These are phyloP conservation scores for Ectemnius lituratus DNA, from an alignment of 2,888 invertebrate genomes.

Conservation along the genomic window DNA sequence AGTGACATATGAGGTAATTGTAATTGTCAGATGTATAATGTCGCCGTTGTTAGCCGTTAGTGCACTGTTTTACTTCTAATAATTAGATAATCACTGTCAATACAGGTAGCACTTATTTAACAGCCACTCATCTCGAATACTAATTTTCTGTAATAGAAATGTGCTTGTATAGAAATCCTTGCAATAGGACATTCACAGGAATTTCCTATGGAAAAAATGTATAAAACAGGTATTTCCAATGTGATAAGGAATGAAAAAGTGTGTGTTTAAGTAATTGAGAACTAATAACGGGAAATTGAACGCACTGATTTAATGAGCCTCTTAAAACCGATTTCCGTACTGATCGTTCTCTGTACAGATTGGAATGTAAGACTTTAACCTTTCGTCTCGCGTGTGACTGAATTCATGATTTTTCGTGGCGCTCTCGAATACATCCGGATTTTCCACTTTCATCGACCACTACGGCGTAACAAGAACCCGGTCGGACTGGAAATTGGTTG, in stretches of 20 bases:
- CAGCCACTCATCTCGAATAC: no score
- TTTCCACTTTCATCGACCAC: no score
- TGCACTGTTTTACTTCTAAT: not conserved
- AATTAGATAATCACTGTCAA: conserved; percentile 19
- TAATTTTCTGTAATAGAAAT: no score
- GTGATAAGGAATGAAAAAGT: no score
- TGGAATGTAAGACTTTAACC: not conserved
- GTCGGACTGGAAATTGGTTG: no score
- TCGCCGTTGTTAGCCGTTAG: conserved; percentile 19
- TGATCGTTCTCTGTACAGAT: conserved; percentile 12
- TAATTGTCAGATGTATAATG: conserved; percentile 9
- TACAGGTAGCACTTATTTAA: no score
- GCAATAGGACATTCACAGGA: no score
- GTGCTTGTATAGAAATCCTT: no score
- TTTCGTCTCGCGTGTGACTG: conserved; percentile 15
- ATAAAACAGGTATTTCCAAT: no score
- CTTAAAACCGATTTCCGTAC: conserved; percentile 34
- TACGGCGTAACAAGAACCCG: no score
- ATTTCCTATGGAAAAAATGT: no score
- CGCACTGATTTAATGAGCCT: conserved; percentile 33
- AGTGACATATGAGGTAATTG: conserved; percentile 29
- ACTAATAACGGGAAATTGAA: conserved; percentile 28
- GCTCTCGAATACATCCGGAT: no score
- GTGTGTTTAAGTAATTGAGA: not conserved
- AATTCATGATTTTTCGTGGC: not conserved